Evolutionary conservation across 2,888 invertebrate species (phyloP).

Genomic region (Ommatoiulus sabulosus): DNA sequence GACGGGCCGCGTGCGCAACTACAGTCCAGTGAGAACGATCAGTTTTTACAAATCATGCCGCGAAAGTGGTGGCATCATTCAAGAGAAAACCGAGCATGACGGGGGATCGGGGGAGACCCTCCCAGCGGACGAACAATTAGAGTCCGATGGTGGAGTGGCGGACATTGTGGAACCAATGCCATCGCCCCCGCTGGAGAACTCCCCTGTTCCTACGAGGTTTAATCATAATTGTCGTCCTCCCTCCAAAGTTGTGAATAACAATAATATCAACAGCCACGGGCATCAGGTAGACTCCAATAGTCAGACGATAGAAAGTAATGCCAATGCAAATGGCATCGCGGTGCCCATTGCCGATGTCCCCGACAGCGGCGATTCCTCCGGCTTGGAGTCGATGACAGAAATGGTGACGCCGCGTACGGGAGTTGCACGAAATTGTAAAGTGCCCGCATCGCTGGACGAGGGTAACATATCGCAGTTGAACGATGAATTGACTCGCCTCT

Average conservation of each 20-base stretch:
- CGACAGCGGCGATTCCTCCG: neutral
- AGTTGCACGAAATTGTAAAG: neutral
- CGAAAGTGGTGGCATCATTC: neutral
- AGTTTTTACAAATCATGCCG: constrained; percentile 48
- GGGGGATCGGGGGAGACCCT: constrained; percentile 53
- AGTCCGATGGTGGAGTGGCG: neutral
- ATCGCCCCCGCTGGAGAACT: neutral
- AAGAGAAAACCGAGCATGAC: neutral
- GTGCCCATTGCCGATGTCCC: neutral
- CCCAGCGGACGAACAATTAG: constrained; percentile 45
- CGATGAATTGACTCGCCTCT: constrained; percentile 19
- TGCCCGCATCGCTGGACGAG: constrained; percentile 46
- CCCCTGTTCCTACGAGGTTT: neutral
- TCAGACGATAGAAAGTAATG: neutral
- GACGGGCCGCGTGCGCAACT: constrained; percentile 47
- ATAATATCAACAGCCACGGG: neutral
- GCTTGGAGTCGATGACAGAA: neutral
- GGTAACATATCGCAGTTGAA: neutral
- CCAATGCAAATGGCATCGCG: neutral
- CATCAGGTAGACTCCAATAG: neutral
- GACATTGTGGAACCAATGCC: neutral
- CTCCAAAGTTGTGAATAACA: neutral
- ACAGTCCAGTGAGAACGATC: constrained; percentile 32
- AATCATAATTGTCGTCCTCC: neutral
- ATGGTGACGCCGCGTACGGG: neutral